A percentile compares a stretch with the other conserved stretches of the same genome.
Conservation (phyloP, 2,888 invertebrate species). For the Chrysolina oricalcia region DNA sequence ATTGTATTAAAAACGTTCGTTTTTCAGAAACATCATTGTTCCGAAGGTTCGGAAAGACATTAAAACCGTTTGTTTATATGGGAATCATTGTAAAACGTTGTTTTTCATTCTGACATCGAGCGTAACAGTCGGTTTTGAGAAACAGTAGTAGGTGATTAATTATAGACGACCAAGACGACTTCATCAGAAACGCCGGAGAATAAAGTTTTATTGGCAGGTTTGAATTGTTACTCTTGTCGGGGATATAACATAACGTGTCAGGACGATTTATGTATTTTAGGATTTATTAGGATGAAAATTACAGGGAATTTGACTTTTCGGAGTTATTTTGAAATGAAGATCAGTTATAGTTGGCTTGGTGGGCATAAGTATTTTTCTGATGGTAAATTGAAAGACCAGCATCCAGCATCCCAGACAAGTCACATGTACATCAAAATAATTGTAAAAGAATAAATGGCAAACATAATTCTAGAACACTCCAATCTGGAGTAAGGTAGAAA, state of each 20-base stretch:
- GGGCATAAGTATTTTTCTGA: too few species aligned
- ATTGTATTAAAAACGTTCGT: neutral
- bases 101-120: constrained; percentile 1
- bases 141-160: constrained; percentile 13
- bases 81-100: neutral
- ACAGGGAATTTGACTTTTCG: neutral
- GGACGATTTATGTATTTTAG: neutral
- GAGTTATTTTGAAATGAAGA: too few species aligned
- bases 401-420: too few species aligned
- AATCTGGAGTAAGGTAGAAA: too few species aligned
- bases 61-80: constrained; percentile 12
- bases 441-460: too few species aligned
- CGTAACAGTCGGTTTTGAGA: constrained; percentile 13
- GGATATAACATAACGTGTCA: neutral
- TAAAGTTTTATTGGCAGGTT: constrained; percentile 6
- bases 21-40: constrained; percentile 7
- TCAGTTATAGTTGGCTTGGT: too few species aligned
- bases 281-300: neutral
- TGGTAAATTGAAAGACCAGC: too few species aligned
- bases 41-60: neutral
- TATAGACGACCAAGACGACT: constrained; percentile 2
- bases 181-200: neutral
- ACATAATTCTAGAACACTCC: too few species aligned
- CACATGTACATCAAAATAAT: too few species aligned
- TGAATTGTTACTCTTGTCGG: neutral